phyloP scores from a whole-genome alignment of 2,113 vertebrate species.

The Heptranchias perlo region DNA sequence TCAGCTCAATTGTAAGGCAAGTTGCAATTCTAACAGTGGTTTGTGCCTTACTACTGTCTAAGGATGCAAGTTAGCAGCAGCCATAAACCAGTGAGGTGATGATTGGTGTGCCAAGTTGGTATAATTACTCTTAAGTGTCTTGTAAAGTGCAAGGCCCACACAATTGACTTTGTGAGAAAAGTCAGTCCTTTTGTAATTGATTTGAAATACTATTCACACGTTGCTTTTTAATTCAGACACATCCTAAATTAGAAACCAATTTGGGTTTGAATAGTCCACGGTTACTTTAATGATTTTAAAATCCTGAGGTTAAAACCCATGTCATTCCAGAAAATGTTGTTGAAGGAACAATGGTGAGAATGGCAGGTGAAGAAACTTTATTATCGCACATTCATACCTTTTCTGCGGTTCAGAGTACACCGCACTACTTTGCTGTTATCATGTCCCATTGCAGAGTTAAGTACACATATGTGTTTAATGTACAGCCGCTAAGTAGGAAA shows the following conservation, averaged over 20 bases:
- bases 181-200: background rate
- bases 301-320: constrained; percentile 17
- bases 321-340: background rate
- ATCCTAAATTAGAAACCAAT: constrained; percentile 27
- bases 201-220: constrained; percentile 25
- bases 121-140: constrained; percentile 26
- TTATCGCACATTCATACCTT: background rate
- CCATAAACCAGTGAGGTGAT: constrained; percentile 13
- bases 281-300: constrained; percentile 1
- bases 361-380: background rate
- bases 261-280: background rate
- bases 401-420: background rate
- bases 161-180: background rate
- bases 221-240: constrained; percentile 28
- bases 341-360: background rate
- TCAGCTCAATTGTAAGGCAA: background rate
- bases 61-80: background rate
- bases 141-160: background rate
- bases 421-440: background rate
- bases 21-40: background rate
- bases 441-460: background rate
- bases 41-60: background rate
- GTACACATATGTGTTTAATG: background rate
- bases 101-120: constrained; percentile 17
- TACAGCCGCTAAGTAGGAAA: background rate